Conservation (phyloP, 1,140 invertebrate species). For the Lasioglossum albipes region DNA sequence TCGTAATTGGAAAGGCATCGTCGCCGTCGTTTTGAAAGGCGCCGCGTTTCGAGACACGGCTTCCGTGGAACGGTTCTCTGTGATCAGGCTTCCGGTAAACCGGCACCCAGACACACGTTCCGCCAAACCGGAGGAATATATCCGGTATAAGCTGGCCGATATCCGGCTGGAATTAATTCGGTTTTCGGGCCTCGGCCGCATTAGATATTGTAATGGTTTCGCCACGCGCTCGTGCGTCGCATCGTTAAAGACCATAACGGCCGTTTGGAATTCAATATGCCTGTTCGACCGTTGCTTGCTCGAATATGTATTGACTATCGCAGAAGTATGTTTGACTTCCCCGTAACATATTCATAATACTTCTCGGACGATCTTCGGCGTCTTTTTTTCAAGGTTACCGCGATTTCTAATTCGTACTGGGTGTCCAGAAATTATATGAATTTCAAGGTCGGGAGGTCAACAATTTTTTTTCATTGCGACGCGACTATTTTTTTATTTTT, state of each 20-base stretch:
- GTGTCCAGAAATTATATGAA: too few species aligned
- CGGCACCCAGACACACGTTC: slow-evolving; percentile 33
- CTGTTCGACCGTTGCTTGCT: neutral
- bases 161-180: slow-evolving; percentile 61
- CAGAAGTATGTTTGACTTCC: slow-evolving; percentile 9
- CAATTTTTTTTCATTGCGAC: too few species aligned
- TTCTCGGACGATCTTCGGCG: too few species aligned
- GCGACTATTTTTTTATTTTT: too few species aligned
- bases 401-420: too few species aligned
- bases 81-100: slow-evolving; percentile 16
- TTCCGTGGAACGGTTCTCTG: slow-evolving; percentile 33
- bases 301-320: slow-evolving; percentile 42
- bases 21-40: neutral
- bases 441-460: too few species aligned
- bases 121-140: slow-evolving; percentile 23
- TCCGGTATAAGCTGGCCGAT: slow-evolving; percentile 56
- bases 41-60: neutral
- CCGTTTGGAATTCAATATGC: slow-evolving; percentile 52
- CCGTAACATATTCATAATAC: neutral
- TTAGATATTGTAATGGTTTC: slow-evolving; percentile 57
- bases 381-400: neutral
- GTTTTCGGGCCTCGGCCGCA: slow-evolving; percentile 40
- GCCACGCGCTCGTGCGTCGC: slow-evolving; percentile 43
- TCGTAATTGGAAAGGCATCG: neutral
- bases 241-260: slow-evolving; percentile 49